Percentiles rank a stretch among this genome's conserved stretches.
Evolutionary conservation across 1,140 invertebrate species (phyloP).

Genomic region (Drosophila nigromelanica): DNA sequence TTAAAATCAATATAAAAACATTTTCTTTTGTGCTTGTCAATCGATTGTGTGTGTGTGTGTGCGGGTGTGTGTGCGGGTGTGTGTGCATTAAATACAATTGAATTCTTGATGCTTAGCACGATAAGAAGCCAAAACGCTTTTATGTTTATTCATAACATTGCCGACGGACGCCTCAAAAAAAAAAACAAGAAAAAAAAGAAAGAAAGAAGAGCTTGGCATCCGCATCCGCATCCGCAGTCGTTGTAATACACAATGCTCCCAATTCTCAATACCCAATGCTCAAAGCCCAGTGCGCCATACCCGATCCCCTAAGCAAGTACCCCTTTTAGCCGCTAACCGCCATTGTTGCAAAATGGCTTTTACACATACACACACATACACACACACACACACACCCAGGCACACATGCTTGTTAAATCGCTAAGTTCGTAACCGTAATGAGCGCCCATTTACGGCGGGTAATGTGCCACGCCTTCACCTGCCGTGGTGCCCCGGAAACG

Average conservation of each 20-base stretch:
- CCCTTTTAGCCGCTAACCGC: conserved; percentile 29
- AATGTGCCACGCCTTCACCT: not conserved
- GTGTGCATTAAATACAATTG: conserved; percentile 70
- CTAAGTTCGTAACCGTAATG: conserved; percentile 38
- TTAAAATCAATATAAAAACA: conserved; percentile 9
- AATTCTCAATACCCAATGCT: conserved; percentile 12
- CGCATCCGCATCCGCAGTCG: conserved; percentile 23
- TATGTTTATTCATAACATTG: conserved; percentile 75
- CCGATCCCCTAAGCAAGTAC: conserved; percentile 19
- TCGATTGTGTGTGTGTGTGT: conserved; percentile 36
- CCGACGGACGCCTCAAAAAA: conserved; percentile 19
- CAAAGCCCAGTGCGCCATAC: conserved; percentile 27
- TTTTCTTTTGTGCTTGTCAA: conserved; percentile 65
- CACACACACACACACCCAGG: not conserved
- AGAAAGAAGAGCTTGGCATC: conserved; percentile 8
- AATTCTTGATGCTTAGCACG: conserved; percentile 69
- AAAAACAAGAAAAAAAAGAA: conserved; percentile 7
- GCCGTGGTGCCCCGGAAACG: no score
- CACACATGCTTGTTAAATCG: conserved; percentile 33
- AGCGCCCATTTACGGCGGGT: conserved; percentile 24
- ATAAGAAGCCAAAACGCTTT: conserved; percentile 69
- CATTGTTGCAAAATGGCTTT: conserved; percentile 41
- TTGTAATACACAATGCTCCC: conserved; percentile 21
- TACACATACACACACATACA: conserved; percentile 13
- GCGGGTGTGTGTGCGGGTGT: conserved; percentile 18